These are phyloP conservation scores for Helobdella robusta DNA, from an alignment of 2,888 invertebrate species.

Conservation along the genomic window DNA sequence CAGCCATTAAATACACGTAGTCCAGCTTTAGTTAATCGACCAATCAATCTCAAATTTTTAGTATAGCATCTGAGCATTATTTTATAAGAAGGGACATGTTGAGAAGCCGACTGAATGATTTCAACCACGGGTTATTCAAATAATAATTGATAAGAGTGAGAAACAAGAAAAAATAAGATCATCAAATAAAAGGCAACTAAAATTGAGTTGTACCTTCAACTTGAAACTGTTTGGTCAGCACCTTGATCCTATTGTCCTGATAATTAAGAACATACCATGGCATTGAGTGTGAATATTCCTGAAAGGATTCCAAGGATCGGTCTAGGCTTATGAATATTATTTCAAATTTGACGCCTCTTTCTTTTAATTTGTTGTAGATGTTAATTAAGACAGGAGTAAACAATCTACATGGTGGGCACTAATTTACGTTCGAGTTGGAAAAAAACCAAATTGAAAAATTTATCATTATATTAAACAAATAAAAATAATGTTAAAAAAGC, in stretches of 20 bases:
- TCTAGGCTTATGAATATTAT: conserved; percentile 75
- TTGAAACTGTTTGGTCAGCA: conserved; percentile 64
- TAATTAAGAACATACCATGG: conserved; percentile 65
- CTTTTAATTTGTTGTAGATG: conserved; percentile 62
- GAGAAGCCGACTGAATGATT: no score
- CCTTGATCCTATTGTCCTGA: conserved; percentile 60
- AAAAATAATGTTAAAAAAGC: not conserved
- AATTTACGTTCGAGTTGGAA: conserved; percentile 41
- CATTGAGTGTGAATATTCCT: conserved; percentile 63
- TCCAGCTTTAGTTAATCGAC: no score
- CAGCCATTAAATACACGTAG: no score
- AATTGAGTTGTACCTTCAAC: conserved; percentile 69
- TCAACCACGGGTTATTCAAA: no score
- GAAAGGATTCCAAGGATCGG: conserved; percentile 70
- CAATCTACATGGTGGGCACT: conserved; percentile 78
- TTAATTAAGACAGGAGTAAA: conserved; percentile 69
- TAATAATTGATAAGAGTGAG: no score
- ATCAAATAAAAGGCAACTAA: no score
- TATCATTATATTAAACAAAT: conserved; percentile 1
- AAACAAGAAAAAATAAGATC: no score
- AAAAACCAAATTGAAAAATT: no score
- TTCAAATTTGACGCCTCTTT: conserved; percentile 62
- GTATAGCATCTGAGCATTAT: no score
- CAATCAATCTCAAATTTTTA: no score
- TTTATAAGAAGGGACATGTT: no score